A percentile compares a stretch with the other conserved stretches of the same genome.
Conservation (phyloP, 2,113 vertebrate genomes). For the Pluvianellus socialis region DNA sequence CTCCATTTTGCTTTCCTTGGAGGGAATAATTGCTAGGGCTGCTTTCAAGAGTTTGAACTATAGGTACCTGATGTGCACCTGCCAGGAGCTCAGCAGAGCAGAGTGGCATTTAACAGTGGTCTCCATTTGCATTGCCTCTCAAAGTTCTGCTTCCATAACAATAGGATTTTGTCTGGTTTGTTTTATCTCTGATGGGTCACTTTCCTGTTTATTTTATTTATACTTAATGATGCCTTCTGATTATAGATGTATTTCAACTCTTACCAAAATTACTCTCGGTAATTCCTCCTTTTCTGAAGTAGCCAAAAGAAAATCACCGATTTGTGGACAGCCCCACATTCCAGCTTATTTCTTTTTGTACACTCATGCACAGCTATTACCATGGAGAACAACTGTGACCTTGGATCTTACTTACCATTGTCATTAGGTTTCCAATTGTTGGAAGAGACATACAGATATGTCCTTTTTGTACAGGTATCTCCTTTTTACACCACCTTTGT, state of each 20-base stretch:
- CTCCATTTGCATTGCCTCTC: background rate
- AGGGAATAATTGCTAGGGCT: slow-evolving; percentile 17
- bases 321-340: background rate
- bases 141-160: background rate
- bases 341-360: background rate
- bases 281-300: background rate
- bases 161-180: background rate
- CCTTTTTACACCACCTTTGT: background rate
- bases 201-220: background rate
- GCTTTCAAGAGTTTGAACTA: background rate
- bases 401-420: background rate
- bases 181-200: background rate
- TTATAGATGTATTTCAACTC: background rate
- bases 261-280: background rate
- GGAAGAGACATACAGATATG: background rate
- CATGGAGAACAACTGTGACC: background rate
- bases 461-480: background rate
- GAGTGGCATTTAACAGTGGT: background rate
- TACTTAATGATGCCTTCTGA: background rate
- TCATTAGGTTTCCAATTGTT: background rate
- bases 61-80: background rate
- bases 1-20: background rate
- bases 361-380: background rate
- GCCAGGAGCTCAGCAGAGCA: background rate
- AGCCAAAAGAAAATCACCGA: background rate